phyloP scores from a whole-genome alignment of 2,113 vertebrate species.

The Ptilonorhynchus violaceus region DNA sequence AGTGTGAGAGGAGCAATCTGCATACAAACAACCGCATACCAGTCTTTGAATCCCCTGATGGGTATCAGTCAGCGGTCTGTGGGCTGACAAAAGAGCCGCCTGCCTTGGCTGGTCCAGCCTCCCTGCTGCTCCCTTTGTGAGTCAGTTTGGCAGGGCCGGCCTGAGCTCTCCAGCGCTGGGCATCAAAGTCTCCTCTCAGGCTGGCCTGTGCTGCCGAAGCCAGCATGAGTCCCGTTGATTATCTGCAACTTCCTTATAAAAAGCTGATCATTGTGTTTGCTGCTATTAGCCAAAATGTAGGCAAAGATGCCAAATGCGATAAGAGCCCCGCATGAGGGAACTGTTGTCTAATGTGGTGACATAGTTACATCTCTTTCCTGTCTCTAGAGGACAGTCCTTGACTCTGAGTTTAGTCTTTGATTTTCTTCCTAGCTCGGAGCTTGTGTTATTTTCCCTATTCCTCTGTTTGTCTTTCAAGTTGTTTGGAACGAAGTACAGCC shows the following conservation, averaged over 20 bases:
- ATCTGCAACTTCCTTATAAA: slow-evolving; percentile 45
- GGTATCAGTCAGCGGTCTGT: background rate
- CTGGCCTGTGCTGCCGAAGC: background rate
- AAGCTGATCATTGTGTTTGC: slow-evolving; percentile 17
- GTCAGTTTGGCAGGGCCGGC: background rate
- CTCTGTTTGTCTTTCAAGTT: slow-evolving; percentile 2
- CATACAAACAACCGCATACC: slow-evolving; percentile 40
- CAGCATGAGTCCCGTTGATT: background rate
- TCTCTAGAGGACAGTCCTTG: slow-evolving; percentile 46
- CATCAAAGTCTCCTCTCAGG: slow-evolving; percentile 29
- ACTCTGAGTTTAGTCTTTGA: slow-evolving; percentile 60
- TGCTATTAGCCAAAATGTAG: slow-evolving; percentile 41
- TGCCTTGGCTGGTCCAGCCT: background rate
- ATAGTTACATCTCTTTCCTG: slow-evolving; percentile 23
- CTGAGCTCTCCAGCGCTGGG: background rate
- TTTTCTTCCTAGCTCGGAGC: background rate
- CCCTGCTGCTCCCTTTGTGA: slow-evolving; percentile 36
- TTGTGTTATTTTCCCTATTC: slow-evolving; percentile 44
- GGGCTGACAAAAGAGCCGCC: background rate
- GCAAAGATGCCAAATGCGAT: slow-evolving; percentile 19
- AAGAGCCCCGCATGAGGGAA: slow-evolving; percentile 1
- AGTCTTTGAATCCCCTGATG: background rate
- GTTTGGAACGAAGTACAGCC: background rate
- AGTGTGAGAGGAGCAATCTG: background rate
- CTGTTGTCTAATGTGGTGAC: slow-evolving; percentile 23